phyloP scores from a whole-genome alignment of 2,797 vertebrate species.

The Myotis findleyi region DNA sequence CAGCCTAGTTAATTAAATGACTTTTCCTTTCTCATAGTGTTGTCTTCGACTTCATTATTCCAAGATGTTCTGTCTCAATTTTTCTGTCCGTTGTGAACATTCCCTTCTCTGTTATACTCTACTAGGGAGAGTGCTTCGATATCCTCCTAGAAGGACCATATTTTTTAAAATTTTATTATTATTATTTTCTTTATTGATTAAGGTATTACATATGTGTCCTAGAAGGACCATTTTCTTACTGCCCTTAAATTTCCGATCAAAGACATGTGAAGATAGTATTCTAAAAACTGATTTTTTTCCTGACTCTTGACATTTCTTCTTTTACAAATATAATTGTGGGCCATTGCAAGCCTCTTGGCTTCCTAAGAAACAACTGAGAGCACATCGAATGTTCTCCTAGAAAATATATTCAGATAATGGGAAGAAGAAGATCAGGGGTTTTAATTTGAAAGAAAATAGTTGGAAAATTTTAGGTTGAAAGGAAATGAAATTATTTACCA shows the following conservation, averaged over 20 bases:
- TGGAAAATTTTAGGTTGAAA: slow-evolving; percentile 47
- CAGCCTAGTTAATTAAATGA: neutral
- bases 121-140: neutral
- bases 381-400: neutral
- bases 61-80: neutral
- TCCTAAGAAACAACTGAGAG: slow-evolving; percentile 23
- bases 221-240: neutral
- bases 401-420: neutral
- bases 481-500: slow-evolving; percentile 47
- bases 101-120: neutral
- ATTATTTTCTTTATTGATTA: too few species aligned
- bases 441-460: slow-evolving; percentile 51
- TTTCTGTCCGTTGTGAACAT: neutral
- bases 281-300: neutral
- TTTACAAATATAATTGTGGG: slow-evolving; percentile 18
- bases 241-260: neutral
- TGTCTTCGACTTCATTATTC: neutral
- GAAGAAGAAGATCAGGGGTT: slow-evolving; percentile 8
- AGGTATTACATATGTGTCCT: neutral
- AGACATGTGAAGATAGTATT: neutral
- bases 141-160: neutral
- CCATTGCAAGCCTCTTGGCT: neutral
- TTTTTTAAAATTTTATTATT: too few species aligned
- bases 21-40: neutral
- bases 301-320: slow-evolving; percentile 5